Evolutionary conservation across 1,140 invertebrate species (phyloP), one percentile per base, ranked within the genome.

Genomic region (Chionoecetes opilio): DNA sequence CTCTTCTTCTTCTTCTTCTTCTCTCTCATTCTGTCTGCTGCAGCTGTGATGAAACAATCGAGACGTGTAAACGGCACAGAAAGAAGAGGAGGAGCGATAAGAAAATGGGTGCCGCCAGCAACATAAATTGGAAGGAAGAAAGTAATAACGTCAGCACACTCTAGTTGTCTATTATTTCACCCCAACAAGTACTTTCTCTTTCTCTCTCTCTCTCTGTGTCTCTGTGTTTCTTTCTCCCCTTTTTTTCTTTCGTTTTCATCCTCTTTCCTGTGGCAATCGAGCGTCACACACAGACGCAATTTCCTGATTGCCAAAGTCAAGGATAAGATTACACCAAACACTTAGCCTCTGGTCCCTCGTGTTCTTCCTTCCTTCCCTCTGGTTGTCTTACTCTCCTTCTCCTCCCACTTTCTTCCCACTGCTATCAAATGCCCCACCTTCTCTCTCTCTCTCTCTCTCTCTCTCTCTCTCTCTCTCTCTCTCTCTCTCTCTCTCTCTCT

Each of bases 261-360:
- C 21, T 63, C 53, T 63, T 75, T 75, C n/a, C 63, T 26, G 6
- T 75, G 63, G 63, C 63, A 75, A 75, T 75, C 63, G 26, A 26
- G 63, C 63, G 63, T 75, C 63, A 75, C 63, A 75, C 63, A 75
- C 63, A 75, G 63, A 75, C 26, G 63, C 63, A 75, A 75, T 75
- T 75, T 75, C 63, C 63, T 75, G 63, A 75, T 75, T 75, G 63
- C 63, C n/a, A 75, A 75, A 75, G 63, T 21, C 63, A n/a, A 75
- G 63, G 63, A 75, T 75, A 75, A 75, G 63, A 75, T 75, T 75
- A 75, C 63, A 75, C 63, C 63, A 75, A 75, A 75, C 63, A 75
- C 63, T 75, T 75, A 75, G 63, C 63, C 63, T 75, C n/a, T 75
- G 63, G 41, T n/a, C 63, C 63, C 63, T 75, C 63, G 21, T 75